Evolutionary conservation across 37 sponge, comb jelly and placozoan species (phyloP).

Genomic region (Chondrilla cf. caribensis): DNA sequence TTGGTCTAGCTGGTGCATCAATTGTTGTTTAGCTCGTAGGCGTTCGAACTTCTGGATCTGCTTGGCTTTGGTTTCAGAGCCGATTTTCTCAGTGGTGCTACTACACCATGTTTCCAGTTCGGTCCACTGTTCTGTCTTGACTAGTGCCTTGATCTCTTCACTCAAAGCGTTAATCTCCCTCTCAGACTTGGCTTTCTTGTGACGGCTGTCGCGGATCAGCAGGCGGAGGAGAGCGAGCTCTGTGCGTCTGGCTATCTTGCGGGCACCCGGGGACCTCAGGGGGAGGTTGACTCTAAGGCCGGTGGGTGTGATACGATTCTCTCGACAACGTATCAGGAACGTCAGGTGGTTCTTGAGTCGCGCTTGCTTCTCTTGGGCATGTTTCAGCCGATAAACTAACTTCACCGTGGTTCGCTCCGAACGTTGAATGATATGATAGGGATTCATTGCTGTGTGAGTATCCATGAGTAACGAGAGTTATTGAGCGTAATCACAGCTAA

Average conservation of each 20-base stretch:
- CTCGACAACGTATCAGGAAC: conserved; percentile 11
- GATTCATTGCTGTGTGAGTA: too few relatives aligned
- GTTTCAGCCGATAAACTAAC: conserved; percentile 2
- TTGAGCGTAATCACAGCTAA: too few relatives aligned
- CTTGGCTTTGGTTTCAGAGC: neutral
- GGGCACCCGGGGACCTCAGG: neutral
- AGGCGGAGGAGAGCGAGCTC: neutral
- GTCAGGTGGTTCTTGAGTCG: neutral
- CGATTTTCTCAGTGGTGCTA: neutral
- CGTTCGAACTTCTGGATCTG: conserved; percentile 14
- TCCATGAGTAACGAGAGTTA: too few relatives aligned
- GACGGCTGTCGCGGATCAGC: neutral
- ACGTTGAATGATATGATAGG: too few relatives aligned
- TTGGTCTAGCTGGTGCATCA: neutral
- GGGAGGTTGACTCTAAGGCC: neutral
- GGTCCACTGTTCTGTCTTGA: neutral
- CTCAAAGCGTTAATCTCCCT: neutral
- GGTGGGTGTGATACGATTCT: neutral
- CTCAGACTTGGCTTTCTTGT: neutral
- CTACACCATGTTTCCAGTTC: neutral
- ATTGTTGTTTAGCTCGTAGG: neutral
- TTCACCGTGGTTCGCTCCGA: too few relatives aligned
- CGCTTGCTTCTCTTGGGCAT: conserved; percentile 1
- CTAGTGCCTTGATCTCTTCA: neutral
- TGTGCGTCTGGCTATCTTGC: neutral